Conservation (phyloP, 2,113 vertebrate genomes). For the Crotophaga sulcirostris region DNA sequence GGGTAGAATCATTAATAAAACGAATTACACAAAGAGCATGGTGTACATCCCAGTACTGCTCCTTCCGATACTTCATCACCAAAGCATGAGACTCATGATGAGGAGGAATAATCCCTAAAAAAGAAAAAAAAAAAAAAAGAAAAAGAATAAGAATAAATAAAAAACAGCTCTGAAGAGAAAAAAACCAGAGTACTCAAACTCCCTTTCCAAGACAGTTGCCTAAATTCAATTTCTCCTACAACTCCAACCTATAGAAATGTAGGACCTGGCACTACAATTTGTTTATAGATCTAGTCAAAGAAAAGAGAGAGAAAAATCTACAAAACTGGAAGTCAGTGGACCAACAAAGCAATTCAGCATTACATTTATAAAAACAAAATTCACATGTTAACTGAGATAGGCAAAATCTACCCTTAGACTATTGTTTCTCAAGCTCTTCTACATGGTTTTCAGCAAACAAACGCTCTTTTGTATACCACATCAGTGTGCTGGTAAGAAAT, state of each 20-base stretch:
- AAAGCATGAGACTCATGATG: constrained; percentile 89
- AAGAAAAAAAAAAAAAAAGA: neutral
- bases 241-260: neutral
- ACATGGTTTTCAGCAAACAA: neutral
- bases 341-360: neutral
- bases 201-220: neutral
- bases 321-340: neutral
- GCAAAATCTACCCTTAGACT: neutral
- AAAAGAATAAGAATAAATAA: neutral
- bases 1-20: constrained; percentile 82
- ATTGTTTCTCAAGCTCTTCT: neutral
- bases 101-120: constrained; percentile 89
- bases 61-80: constrained; percentile 85
- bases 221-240: neutral
- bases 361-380: neutral
- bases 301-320: neutral
- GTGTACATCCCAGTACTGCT: constrained; percentile 88
- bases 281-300: neutral
- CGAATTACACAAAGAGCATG: constrained; percentile 86
- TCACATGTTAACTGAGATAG: neutral
- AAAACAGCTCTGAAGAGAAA: neutral
- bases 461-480: neutral
- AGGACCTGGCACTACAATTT: neutral
- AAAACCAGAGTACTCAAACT: neutral
- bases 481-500: neutral